A percentile compares a stretch with the other conserved stretches of the same genome.
phyloP scores from a whole-genome alignment of 2,113 vertebrate genomes.

The Pteropus alecto region DNA sequence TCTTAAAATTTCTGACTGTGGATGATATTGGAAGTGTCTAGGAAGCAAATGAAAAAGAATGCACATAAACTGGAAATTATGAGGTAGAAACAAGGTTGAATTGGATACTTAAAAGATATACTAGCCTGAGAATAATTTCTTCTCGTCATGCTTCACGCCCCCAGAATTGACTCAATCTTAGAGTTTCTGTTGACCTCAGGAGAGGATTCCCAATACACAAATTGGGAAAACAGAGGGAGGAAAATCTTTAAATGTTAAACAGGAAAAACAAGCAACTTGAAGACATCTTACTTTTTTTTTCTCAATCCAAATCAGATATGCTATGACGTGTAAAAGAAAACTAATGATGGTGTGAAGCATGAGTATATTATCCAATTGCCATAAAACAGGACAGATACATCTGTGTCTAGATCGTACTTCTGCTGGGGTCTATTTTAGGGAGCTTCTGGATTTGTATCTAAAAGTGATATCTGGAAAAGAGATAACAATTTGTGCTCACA shows the following conservation, averaged over 20 bases:
- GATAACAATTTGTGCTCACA: slow-evolving; percentile 68
- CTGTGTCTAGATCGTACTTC: background rate
- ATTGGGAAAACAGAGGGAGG: slow-evolving; percentile 49
- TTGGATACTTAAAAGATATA: background rate
- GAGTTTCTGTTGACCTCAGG: slow-evolving; percentile 60
- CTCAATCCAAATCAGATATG: slow-evolving; percentile 1
- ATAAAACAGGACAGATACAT: background rate
- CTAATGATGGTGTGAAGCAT: background rate
- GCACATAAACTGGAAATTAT: background rate
- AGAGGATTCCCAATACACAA: slow-evolving; percentile 55
- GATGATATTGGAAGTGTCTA: slow-evolving; percentile 3
- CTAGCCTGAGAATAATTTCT: slow-evolving; percentile 27
- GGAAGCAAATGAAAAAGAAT: slow-evolving; percentile 38
- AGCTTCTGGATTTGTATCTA: slow-evolving; percentile 67
- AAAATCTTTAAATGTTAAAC: slow-evolving; percentile 18
- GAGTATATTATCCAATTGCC: background rate
- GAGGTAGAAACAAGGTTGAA: background rate
- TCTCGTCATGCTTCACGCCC: slow-evolving; percentile 37
- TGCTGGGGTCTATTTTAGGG: slow-evolving; percentile 39
- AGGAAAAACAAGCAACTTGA: slow-evolving; percentile 22
- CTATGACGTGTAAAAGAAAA: background rate
- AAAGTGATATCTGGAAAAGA: slow-evolving; percentile 76
- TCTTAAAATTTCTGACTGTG: slow-evolving; percentile 24
- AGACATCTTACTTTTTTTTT: background rate
- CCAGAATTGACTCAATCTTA: slow-evolving; percentile 56